Evolutionary conservation across 2,797 vertebrate species (phyloP).

Genomic region (Chelidonichthys spinosus): DNA sequence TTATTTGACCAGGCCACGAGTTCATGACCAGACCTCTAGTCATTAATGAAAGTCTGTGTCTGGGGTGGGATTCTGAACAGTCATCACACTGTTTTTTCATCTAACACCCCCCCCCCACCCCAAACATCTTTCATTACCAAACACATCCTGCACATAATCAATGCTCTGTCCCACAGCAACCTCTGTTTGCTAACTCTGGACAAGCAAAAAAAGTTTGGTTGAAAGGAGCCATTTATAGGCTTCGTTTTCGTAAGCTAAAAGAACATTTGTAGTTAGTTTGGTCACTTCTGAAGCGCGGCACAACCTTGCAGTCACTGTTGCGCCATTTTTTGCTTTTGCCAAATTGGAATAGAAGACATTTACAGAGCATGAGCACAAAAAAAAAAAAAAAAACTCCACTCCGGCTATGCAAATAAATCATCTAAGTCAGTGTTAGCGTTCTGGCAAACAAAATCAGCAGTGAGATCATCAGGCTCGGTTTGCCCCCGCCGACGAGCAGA

Average conservation of each 20-base stretch:
- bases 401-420: slow-evolving; percentile 48
- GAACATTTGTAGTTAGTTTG: slow-evolving; percentile 73
- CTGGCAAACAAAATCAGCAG: slow-evolving; percentile 29
- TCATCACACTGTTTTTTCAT: slow-evolving; percentile 78
- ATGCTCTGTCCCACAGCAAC: slow-evolving; percentile 73
- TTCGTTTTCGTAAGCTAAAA: slow-evolving; percentile 64
- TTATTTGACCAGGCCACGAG: slow-evolving; percentile 78
- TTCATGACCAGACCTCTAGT: slow-evolving; percentile 71
- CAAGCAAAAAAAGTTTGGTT: slow-evolving; percentile 66
- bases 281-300: slow-evolving; percentile 54
- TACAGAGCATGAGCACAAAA: neutral
- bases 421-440: slow-evolving; percentile 11
- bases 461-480: slow-evolving; percentile 25
- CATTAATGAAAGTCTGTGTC: slow-evolving; percentile 80
- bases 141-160: slow-evolving; percentile 79
- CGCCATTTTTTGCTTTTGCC: slow-evolving; percentile 19
- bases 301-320: slow-evolving; percentile 28
- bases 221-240: slow-evolving; percentile 75
- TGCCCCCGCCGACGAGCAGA: slow-evolving; percentile 2
- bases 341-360: slow-evolving; percentile 20
- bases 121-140: slow-evolving; percentile 77
- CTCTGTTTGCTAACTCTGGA: slow-evolving; percentile 75
- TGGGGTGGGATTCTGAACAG: slow-evolving; percentile 72
- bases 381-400: neutral
- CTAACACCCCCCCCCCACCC: slow-evolving; percentile 43